Evolutionary conservation across 2,797 vertebrate species (phyloP), one percentile per base, ranked within the genome.

Genomic region (Manis javanica): DNA sequence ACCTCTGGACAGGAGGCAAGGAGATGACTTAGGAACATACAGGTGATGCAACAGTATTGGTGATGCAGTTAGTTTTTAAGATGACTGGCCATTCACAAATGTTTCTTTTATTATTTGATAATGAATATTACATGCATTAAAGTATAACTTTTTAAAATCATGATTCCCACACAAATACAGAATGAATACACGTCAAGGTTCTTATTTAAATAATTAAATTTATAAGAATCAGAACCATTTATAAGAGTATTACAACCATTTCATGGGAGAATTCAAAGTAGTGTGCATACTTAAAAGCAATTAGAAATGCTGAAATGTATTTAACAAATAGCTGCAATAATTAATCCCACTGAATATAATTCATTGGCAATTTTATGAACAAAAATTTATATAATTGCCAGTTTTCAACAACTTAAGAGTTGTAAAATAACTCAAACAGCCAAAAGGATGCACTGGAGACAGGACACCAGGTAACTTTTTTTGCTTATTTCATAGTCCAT

Each of bases 351-450:
- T 79, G 46, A 59, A 68, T 23, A 16, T 49, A 94, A 69, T 46
- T 61, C 37, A 88, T 18, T 78, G 69, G 31, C n/a, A 78, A 57
- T 59, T 34, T 59, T 91, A 24, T 51, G 82, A 21, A 53, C 57
- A 78, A 78, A 49, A 84, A 78, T 88, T 72, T 72, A 14, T 87
- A 55, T 89, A 84, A 83, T 68, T 90, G 31, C 77, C 29, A 78
- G 37, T 57, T 77, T 81, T 74, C 51, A 74, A 21, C 85, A 90
- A 71, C 46, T 86, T 85, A 42, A 49, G 46, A 66, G n/a, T 77
- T 91, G 24, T 78, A 39, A 88, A 57, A 78, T 51, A 96, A 16
- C 49, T 72, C 34, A 71, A 18, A 95, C 63, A 31, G 15, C 53
- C 53, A 77, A 49, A 72, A 57, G 31, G 19, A 49, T 68, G 24